Percentiles rank a stretch among this genome's conserved stretches.
Conservation (phyloP, 2,888 invertebrate genomes). For the Arrhopalites spinosus region DNA sequence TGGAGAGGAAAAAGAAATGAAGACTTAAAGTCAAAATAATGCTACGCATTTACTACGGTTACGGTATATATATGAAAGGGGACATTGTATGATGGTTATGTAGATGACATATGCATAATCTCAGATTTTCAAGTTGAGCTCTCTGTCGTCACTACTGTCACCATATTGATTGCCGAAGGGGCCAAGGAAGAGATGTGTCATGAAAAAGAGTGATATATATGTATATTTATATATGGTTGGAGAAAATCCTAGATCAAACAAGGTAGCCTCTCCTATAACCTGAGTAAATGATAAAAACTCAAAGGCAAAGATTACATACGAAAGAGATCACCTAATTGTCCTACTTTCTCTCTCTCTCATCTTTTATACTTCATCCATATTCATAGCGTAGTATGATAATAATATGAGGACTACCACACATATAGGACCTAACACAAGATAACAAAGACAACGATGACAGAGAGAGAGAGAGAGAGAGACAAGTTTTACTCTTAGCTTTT, state of each 20-base stretch:
- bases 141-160: conserved; percentile 15
- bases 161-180: conserved; percentile 18
- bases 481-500: too few relatives aligned
- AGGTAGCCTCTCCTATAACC: neutral
- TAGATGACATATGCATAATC: neutral
- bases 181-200: neutral
- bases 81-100: too few relatives aligned
- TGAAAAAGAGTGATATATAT: neutral
- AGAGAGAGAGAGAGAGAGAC: too few relatives aligned
- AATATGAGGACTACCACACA: too few relatives aligned
- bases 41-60: too few relatives aligned
- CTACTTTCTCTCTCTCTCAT: neutral
- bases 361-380: neutral
- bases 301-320: neutral
- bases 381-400: too few relatives aligned
- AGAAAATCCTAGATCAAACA: conserved; percentile 5
- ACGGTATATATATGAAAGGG: too few relatives aligned
- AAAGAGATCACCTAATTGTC: neutral
- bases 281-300: neutral
- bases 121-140: neutral
- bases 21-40: too few relatives aligned
- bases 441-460: too few relatives aligned
- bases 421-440: too few relatives aligned
- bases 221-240: too few relatives aligned
- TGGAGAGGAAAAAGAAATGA: too few relatives aligned